phyloP scores from a whole-genome alignment of 2,113 vertebrate species.

The Phrynocephalus versicolor region DNA sequence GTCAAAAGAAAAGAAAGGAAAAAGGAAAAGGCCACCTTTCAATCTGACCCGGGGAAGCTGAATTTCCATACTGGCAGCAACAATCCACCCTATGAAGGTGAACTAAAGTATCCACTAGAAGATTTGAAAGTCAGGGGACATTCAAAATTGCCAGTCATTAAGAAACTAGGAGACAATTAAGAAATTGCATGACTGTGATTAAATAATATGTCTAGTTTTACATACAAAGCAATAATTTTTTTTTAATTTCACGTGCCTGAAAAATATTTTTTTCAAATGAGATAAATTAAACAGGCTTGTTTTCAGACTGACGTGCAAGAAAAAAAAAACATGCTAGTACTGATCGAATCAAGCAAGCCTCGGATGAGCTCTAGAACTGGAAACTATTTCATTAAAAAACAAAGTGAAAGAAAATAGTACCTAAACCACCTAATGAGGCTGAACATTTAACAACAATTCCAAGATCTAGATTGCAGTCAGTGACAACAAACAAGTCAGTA shows the following conservation, averaged over 20 bases:
- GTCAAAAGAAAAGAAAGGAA: neutral
- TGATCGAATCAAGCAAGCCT: neutral
- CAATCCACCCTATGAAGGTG: neutral
- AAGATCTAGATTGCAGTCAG: neutral
- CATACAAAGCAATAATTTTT: neutral
- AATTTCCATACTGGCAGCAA: neutral
- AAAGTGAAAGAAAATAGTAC: neutral
- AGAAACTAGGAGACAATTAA: neutral
- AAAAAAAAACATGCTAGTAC: neutral
- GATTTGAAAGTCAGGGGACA: neutral
- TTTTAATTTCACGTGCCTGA: neutral
- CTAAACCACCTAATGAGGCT: neutral
- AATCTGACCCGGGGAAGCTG: neutral
- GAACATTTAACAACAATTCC: neutral
- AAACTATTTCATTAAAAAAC: neutral
- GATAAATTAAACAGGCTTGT: neutral
- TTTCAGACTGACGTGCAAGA: neutral
- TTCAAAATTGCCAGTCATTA: neutral
- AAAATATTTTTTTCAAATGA: neutral
- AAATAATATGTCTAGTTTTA: neutral
- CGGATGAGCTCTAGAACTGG: neutral
- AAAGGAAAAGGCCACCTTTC: neutral
- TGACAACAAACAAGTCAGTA: neutral
- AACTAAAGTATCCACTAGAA: neutral
- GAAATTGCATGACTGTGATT: neutral